Evolutionary conservation across 2,797 vertebrate genomes (phyloP), one percentile per base, ranked within the genome.

Genomic region (Netta rufina): DNA sequence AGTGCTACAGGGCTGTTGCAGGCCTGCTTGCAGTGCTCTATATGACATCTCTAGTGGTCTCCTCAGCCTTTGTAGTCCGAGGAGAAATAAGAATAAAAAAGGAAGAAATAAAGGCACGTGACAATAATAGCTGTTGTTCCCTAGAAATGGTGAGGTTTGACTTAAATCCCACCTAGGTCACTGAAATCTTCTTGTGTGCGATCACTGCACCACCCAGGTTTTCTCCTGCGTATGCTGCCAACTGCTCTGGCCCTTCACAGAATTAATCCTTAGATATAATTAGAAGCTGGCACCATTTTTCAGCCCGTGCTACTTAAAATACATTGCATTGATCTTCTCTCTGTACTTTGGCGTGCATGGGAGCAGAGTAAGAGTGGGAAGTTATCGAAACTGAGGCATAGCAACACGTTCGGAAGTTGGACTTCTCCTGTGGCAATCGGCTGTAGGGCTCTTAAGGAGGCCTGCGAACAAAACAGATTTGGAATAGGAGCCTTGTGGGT

Each of bases 211-310:
- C 30, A 47, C 67, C 82, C 54, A 81, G 51, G 13, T 88, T 93
- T 92, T 69, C 62, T 41, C 45, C 57, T 82, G 66, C 38, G 80
- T 86, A 47, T 94, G 73, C 61, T 94, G 49, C 85, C 84, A 84
- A 76, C 71, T 84, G 7, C 74, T 84, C 91, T 0, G 3, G 85
- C 84, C 89, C 85, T 89, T 93, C 66, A 67, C 25, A 57, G 53
- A 90, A 90, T 90, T 93, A 94, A 90, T 95, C 39, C 43, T 78
- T 76, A 72, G 66, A 57, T 92, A 79, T 96, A 94, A 87, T 94
- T 93, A 95, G 92, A 93, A 82, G 36, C 57, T 90, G 92, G 88
- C 77, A 74, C 86, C 16, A 13, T 67, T 95, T 93, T 93, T 81
- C 77, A 87, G 80, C 51, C 80, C 54, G 1, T 90, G 39, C 36